These are phyloP conservation scores for Sylvilagus bachmani DNA, from an alignment of 2,113 vertebrate genomes.

Conservation along the genomic window DNA sequence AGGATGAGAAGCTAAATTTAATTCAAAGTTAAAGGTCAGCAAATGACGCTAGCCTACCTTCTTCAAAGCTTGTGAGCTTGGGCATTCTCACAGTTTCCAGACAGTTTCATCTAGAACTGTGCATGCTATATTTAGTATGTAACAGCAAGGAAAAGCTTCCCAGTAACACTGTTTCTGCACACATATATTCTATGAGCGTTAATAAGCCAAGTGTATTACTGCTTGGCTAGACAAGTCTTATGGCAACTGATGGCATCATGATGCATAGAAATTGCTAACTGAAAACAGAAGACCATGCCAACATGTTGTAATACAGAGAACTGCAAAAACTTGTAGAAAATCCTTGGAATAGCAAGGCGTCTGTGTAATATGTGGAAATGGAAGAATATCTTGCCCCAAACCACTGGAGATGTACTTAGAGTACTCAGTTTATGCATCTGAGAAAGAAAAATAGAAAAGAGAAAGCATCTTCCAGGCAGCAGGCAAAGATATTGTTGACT, in stretches of 20 bases:
- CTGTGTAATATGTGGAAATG: neutral
- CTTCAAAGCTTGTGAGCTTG: constrained; percentile 46
- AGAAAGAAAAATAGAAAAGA: constrained; percentile 22
- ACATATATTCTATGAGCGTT: constrained; percentile 58
- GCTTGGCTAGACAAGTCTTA: constrained; percentile 63
- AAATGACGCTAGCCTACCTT: constrained; percentile 41
- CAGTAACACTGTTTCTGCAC: constrained; percentile 62
- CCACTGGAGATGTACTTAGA: too few species aligned
- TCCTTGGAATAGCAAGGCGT: neutral
- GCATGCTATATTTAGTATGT: constrained; percentile 75
- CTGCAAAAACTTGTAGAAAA: constrained; percentile 37
- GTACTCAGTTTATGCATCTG: neutral
- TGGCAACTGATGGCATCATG: constrained; percentile 41
- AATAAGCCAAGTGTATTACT: constrained; percentile 67
- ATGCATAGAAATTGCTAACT: constrained; percentile 10
- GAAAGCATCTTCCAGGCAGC: neutral
- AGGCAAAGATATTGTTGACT: neutral
- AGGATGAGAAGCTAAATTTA: constrained; percentile 75
- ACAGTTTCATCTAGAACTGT: constrained; percentile 62
- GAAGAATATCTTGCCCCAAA: neutral
- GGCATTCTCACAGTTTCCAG: constrained; percentile 57
- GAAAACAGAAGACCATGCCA: neutral
- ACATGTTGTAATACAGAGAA: neutral
- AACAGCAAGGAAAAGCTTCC: constrained; percentile 69
- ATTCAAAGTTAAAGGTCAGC: constrained; percentile 72